These are phyloP conservation scores for Synanthedon andrenaeformis DNA, from an alignment of 2,888 invertebrate species.

Conservation along the genomic window DNA sequence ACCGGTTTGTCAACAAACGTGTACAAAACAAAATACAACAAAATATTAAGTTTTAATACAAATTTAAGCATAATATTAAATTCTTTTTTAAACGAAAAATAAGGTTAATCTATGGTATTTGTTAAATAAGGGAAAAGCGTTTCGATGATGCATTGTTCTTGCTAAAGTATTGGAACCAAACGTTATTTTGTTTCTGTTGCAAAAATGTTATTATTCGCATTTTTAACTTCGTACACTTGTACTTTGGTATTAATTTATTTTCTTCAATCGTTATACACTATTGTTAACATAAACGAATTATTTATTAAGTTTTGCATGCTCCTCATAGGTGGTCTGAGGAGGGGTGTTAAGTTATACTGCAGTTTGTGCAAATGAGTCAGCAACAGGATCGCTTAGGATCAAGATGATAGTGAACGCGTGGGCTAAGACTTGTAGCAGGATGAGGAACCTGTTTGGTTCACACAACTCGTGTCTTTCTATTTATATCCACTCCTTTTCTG, in stretches of 20 bases:
- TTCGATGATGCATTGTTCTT: constrained; percentile 35
- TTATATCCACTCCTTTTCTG: constrained; percentile 48
- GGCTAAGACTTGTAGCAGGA: constrained; percentile 36
- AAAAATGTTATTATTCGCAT: not conserved
- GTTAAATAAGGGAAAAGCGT: not conserved
- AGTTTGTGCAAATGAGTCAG: constrained; percentile 31
- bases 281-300: too few relatives aligned
- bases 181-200: not conserved
- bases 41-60: too few relatives aligned
- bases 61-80: too few relatives aligned
- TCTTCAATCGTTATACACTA: too few relatives aligned
- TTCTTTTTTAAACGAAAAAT: too few relatives aligned
- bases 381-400: constrained; percentile 37
- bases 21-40: constrained; percentile 5
- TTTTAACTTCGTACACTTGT: not conserved
- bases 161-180: constrained; percentile 13
- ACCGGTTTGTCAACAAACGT: constrained; percentile 12
- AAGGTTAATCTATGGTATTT: too few relatives aligned
- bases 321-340: not conserved
- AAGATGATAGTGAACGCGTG: constrained; percentile 39
- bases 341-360: not conserved
- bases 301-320: too few relatives aligned
- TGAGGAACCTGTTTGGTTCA: constrained; percentile 63
- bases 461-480: constrained; percentile 57
- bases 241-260: not conserved